Evolutionary conservation across 2,888 invertebrate genomes (phyloP).

Genomic region (Tigriopus californicus): DNA sequence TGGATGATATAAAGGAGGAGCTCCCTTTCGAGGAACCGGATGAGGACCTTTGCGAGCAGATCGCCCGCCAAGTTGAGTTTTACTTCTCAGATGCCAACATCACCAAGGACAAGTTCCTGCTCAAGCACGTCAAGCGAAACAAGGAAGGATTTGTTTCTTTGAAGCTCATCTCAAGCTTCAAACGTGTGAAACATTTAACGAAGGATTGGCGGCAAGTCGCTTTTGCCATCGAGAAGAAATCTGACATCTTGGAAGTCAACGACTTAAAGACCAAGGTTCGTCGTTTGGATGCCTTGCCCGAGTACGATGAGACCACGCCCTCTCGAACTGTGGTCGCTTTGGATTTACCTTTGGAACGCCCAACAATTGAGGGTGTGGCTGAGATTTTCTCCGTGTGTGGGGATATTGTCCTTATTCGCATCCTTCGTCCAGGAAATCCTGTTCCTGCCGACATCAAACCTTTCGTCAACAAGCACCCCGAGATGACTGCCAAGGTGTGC

Average conservation of each 20-base stretch:
- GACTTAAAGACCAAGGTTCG: conserved; percentile 74
- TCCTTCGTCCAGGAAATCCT: conserved; percentile 69
- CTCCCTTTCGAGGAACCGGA: conserved; percentile 35
- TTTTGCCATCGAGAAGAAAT: conserved; percentile 54
- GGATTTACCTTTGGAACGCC: conserved; percentile 60
- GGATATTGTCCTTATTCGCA: conserved; percentile 69
- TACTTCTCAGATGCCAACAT: conserved; percentile 91
- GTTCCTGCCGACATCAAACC: conserved; percentile 77
- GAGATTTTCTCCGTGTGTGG: conserved; percentile 72
- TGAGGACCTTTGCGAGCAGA: conserved; percentile 55
- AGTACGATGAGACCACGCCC: conserved; percentile 77
- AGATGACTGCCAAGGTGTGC: conserved; percentile 56
- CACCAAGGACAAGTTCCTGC: conserved; percentile 77
- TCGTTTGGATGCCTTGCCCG: conserved; percentile 61
- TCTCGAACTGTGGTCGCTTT: conserved; percentile 76
- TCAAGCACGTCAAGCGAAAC: conserved; percentile 83
- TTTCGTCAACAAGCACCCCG: conserved; percentile 74
- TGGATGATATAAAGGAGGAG: conserved; percentile 10
- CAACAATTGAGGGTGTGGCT: conserved; percentile 75
- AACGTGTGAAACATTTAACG: conserved; percentile 77
- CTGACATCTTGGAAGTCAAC: conserved; percentile 64
- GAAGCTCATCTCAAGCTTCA: conserved; percentile 84
- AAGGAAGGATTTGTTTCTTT: conserved; percentile 88
- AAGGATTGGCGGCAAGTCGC: conserved; percentile 87
- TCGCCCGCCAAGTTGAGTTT: conserved; percentile 67